Evolutionary conservation across 2,888 invertebrate species (phyloP), one percentile per base, ranked within the genome.

Genomic region (Sclerodermus sp.): DNA sequence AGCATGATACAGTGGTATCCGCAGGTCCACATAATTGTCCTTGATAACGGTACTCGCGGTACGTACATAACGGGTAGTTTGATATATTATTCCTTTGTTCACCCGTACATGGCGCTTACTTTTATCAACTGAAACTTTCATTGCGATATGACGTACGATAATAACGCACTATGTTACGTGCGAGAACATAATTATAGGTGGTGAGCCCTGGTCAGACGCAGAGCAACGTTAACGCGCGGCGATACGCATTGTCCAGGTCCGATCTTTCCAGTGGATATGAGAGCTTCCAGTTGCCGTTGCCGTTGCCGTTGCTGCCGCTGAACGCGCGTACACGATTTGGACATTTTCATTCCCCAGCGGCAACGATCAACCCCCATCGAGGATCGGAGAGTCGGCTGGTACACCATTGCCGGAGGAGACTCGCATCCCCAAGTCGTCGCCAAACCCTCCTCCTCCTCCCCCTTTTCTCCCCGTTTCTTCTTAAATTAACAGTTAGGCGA

Each of bases 41-140:
- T 60, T 64, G 63, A 64, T 64, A 64, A 64, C 64, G 63, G 63
- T 62, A 64, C 53, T 44, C 55, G 64, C 55, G 60, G 58, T 51
- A 56, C 64, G 45, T 48, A 34, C n/a, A n/a, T 64, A 64, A 64
- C 63, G 64, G 14, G 51, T 47, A 53, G 49, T 49, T 56, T 51
- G 64, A 61, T 62, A 53, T 61, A 64, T 57, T 57, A 64, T 64
- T 49, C 53, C 64, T 63, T 63, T 58, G 62, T 61, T 64, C 59
- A 39, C 38, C 46, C 18, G 17, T 23, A 18, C 18, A 39, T 16
- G 40, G 38, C 12, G 30, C 23, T n/a, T 16, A 6, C 29, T 40
- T 14, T 41, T 42, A 47, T 30, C 37, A 17, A 30, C 34, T 10
- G 23, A 15, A 32, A 29, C 30, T 30, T 18, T 13, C 23, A 23